These are phyloP conservation scores for Drosophila eugracilis DNA, from an alignment of 1,140 invertebrate species.

Conservation along the genomic window DNA sequence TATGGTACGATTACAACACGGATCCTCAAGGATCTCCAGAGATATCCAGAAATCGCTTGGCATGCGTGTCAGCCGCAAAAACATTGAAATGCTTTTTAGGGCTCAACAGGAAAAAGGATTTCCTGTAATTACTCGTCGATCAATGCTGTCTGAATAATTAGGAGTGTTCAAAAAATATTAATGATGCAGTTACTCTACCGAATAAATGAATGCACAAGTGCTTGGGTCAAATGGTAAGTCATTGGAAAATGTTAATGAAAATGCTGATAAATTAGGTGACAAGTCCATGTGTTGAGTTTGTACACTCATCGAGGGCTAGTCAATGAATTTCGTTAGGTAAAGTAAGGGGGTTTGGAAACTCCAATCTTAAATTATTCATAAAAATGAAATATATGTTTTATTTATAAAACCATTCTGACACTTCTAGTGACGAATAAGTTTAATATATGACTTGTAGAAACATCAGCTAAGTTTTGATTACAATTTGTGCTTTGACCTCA, in stretches of 20 bases:
- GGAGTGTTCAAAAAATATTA: slow-evolving; percentile 6
- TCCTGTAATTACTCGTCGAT: slow-evolving; percentile 71
- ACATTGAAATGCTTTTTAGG: slow-evolving; percentile 40
- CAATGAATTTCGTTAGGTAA: neutral
- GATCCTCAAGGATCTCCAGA: slow-evolving; percentile 16
- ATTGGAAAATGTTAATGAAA: slow-evolving; percentile 19
- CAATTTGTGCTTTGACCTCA: too few species aligned
- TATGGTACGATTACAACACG: slow-evolving; percentile 38
- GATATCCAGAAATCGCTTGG: slow-evolving; percentile 18
- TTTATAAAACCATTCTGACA: too few species aligned
- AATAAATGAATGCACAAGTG: slow-evolving; percentile 41
- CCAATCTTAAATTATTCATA: too few species aligned
- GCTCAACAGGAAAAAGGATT: slow-evolving; percentile 70
- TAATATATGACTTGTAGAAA: neutral
- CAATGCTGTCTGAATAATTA: slow-evolving; percentile 61
- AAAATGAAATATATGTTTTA: too few species aligned
- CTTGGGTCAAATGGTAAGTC: slow-evolving; percentile 55
- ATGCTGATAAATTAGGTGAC: slow-evolving; percentile 29
- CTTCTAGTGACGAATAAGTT: neutral
- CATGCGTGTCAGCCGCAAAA: slow-evolving; percentile 48
- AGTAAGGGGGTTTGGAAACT: too few species aligned
- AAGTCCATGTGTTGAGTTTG: slow-evolving; percentile 25
- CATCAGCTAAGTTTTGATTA: too few species aligned
- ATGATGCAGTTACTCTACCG: slow-evolving; percentile 45
- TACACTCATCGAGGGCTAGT: neutral